Base-by-base conservation (phyloP, 2,113 vertebrate genomes). In the Albula goreensis region DNA sequence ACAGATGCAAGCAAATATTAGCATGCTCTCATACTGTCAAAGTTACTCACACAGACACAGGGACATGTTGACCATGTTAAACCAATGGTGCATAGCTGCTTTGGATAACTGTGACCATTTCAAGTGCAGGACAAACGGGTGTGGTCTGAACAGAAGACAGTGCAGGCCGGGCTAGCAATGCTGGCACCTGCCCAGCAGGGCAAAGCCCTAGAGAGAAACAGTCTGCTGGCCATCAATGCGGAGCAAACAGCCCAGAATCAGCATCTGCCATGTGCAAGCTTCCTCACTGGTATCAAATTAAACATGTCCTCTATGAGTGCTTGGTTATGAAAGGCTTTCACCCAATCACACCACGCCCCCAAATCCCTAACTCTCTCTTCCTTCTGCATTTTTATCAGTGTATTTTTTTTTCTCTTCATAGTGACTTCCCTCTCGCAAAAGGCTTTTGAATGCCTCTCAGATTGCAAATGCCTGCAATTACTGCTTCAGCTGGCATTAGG, bases 361-460 rank as follows among this genome's bases (percentile, higher is more conserved):
- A 51, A 17, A 25, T 52, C n/a, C 5, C 8, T 9, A 7, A 56
- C 81, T 25, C 81, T 57, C 4, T 25, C 51, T 82, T 52, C 51
- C 52, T 31, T 52, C 53, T 11, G 85, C 63, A 88, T 70, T 11
- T 66, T 85, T 57, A 83, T 49, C 89, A 90, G 91, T 90, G 91
- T 48, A n/a, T 41, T 41, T 41, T 50, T 5, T 60, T 19, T 77
- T 60, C 86, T 25, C n/a, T 84, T 10, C 70, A 4, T 5, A 74
- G n/a, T 2, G 9, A 74, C 70, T 6, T 2, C n/a, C n/a, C 19
- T 2, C 70, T 74, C 8, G 1, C 70, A 22, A 31, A 19, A 31
- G 70, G 70, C 70, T 31, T 2, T 25, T 22, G n/a, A 6, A 74
- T 22, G 9, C 5, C 70, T 74, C 70, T 74, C 70, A 5, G 17